phyloP scores from a whole-genome alignment of 1,140 invertebrate genomes.

The Pemphigus obesinymphae region DNA sequence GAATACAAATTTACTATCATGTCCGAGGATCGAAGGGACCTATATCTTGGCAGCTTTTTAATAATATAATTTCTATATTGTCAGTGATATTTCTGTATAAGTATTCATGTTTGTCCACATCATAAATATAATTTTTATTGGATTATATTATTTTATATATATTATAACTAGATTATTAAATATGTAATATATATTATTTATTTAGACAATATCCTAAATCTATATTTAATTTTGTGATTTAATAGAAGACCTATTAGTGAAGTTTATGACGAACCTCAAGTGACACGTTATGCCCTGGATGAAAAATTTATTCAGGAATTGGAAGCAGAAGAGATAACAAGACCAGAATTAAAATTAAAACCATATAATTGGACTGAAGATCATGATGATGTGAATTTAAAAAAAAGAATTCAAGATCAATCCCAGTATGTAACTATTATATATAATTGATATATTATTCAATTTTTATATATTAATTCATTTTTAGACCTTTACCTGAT shows the following conservation, averaged over 20 bases:
- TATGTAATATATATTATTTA: neutral
- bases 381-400: slow-evolving; percentile 3
- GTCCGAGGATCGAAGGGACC: too few relatives aligned
- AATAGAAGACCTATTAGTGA: slow-evolving; percentile 5
- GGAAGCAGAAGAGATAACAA: slow-evolving; percentile 30
- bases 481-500: neutral
- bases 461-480: neutral
- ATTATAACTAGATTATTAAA: too few relatives aligned
- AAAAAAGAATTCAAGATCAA: neutral
- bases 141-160: too few relatives aligned
- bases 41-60: too few relatives aligned
- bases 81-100: too few relatives aligned
- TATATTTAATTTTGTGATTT: neutral
- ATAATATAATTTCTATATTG: too few relatives aligned
- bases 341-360: slow-evolving; percentile 30
- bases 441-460: neutral
- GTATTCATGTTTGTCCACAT: too few relatives aligned
- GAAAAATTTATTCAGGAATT: slow-evolving; percentile 35
- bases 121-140: too few relatives aligned
- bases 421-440: neutral
- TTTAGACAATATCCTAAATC: too few relatives aligned
- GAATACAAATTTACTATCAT: too few relatives aligned
- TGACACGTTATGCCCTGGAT: slow-evolving; percentile 17
- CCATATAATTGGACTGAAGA: slow-evolving; percentile 18
- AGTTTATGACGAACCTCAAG: slow-evolving; percentile 6